phyloP scores from a whole-genome alignment of 2,797 vertebrate genomes.

The Enteromius radiatus region DNA sequence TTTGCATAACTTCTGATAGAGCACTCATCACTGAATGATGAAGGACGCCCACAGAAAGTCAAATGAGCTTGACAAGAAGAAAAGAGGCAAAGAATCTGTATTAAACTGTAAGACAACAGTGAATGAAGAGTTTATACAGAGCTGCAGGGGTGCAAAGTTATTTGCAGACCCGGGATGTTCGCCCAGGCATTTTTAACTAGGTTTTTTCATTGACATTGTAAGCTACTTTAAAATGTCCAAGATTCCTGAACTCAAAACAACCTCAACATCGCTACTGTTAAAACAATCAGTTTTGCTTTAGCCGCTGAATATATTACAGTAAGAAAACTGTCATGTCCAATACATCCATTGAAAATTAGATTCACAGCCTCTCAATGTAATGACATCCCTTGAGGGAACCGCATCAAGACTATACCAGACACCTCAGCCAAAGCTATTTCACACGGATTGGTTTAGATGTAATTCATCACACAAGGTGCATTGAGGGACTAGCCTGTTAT shows the following conservation, averaged over 20 bases:
- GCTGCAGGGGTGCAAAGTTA: not conserved
- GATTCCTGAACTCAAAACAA: conserved; percentile 17
- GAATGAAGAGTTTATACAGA: not conserved
- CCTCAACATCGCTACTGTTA: not conserved
- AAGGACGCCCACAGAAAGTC: not conserved
- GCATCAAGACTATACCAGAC: not conserved
- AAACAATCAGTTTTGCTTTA: conserved; percentile 5
- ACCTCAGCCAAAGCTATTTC: conserved; percentile 13
- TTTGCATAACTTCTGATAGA: conserved; percentile 3
- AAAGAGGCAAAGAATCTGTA: not conserved
- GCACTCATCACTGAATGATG: not conserved
- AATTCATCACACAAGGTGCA: conserved; percentile 23
- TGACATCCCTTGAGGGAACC: not conserved
- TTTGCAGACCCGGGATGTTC: not conserved
- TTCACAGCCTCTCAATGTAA: conserved; percentile 28
- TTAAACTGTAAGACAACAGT: not conserved
- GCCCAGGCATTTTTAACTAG: not conserved
- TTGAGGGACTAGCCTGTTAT: not conserved
- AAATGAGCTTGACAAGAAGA: not conserved
- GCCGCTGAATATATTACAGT: not conserved
- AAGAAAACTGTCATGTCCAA: conserved; percentile 3
- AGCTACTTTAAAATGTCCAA: not conserved
- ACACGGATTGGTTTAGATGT: not conserved
- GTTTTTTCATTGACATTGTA: not conserved
- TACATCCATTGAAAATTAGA: conserved; percentile 1